Conservation (phyloP, 2,888 invertebrate species). For the Sarcophaga variegata region DNA sequence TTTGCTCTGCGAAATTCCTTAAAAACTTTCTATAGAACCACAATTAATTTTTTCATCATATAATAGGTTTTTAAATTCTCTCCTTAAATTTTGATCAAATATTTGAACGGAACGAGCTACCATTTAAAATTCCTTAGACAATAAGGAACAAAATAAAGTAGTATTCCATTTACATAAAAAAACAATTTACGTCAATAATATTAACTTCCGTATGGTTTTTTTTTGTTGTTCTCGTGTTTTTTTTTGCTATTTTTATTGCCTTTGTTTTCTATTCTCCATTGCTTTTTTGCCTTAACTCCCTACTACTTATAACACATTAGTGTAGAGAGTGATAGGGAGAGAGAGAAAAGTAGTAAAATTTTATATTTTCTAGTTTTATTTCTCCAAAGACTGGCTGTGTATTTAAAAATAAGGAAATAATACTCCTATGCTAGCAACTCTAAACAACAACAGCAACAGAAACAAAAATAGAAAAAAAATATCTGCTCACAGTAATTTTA, state of each 20-base stretch:
- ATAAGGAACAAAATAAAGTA: no score
- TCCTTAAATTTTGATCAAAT: no score
- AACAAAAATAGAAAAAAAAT: no score
- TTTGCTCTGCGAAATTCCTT: conserved; percentile 1
- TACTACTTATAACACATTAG: conserved; percentile 29
- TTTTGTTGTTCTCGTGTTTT: background rate
- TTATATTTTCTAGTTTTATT: conserved; percentile 34
- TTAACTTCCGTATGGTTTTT: conserved; percentile 49
- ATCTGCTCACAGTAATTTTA: no score
- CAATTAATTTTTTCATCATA: no score
- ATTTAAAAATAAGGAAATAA: background rate
- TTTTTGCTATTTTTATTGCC: conserved; percentile 7
- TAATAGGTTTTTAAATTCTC: no score
- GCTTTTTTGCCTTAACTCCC: no score
- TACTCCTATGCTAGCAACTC: background rate
- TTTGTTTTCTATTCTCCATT: background rate
- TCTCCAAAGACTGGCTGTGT: conserved; percentile 31
- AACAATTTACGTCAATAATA: conserved; percentile 42
- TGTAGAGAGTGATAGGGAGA: background rate
- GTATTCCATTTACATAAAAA: conserved; percentile 52
- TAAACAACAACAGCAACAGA: no score
- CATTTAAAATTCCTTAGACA: no score
- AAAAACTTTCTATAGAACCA: background rate
- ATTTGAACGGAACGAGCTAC: no score
- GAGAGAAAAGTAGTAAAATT: conserved; percentile 25